Base-by-base conservation (phyloP, 1,140 invertebrate species). In the Planococcus citri region DNA sequence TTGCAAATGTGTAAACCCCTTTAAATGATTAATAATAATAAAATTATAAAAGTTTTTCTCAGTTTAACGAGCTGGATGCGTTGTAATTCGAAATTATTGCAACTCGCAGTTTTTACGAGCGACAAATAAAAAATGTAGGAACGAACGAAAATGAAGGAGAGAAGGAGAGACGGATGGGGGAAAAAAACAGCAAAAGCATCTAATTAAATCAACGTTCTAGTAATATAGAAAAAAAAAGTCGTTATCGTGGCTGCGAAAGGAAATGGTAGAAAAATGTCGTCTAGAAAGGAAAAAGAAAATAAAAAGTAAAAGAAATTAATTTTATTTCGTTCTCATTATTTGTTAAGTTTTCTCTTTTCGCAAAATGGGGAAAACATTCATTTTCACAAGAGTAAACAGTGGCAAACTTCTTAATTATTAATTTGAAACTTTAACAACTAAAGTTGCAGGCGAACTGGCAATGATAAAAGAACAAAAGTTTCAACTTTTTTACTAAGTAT, bases 331-430 rank as follows among this genome's bases (percentile, higher is more conserved):
- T 24, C 60, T 64, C 60, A 64, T 64, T 64, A 64, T 64, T 64
- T 27, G 60, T 64, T 64, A 25, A 24, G 22, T 64, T 25, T 64
- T 64, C 25, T 64, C 25, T 64, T 12, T 64, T 27, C 60, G 21
- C 60, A 25, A 27, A 64, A 20, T 64, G 60, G 60, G 60, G 60
- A 64, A 60, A 64, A 64, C 60, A 64, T 64, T 64, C 60, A 64
- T 64, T 64, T 64, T 64, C 60, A 64, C 60, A 27, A 64, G 60
- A 64, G 60, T 64, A 64, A 64, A 64, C 60, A 64, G 60, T 64
- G 25, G 60, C 60, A 64, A 64, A 64, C 60, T 64, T 64, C 60
- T 64, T 64, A 64, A 64, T 64, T 64, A 64, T 64, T 64, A 64
- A 64, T 64, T 64, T 64, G 60, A 64, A 64, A 64, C 60, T 64